Evolutionary conservation across 1,140 invertebrate genomes (phyloP).

Genomic region (Eriosoma lanigerum): DNA sequence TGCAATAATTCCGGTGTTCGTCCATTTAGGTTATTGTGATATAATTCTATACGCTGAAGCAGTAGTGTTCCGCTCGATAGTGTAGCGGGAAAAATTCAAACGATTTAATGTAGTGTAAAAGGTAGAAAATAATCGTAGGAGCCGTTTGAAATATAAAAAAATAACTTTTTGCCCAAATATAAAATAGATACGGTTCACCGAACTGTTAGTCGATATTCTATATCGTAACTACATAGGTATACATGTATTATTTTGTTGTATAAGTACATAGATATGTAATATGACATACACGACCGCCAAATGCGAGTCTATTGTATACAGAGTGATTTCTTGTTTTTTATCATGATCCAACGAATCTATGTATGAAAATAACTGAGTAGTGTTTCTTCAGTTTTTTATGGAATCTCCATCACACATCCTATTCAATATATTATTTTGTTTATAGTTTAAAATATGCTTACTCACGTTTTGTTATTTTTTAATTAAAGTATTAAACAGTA

Average conservation of each 20-base stretch:
- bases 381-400: too few relatives aligned
- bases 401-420: too few relatives aligned
- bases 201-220: slow-evolving; percentile 30
- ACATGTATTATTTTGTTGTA: not conserved
- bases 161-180: slow-evolving; percentile 10
- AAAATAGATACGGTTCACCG: slow-evolving; percentile 24
- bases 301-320: not conserved
- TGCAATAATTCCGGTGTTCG: not conserved
- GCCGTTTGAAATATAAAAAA: not conserved
- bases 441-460: too few relatives aligned
- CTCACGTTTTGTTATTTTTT: too few relatives aligned
- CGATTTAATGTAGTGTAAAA: slow-evolving; percentile 38
- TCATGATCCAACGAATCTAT: too few relatives aligned
- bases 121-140: slow-evolving; percentile 18
- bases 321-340: too few relatives aligned
- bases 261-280: not conserved
- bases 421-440: too few relatives aligned
- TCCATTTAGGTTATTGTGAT: slow-evolving; percentile 25
- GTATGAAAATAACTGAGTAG: too few relatives aligned
- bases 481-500: too few relatives aligned
- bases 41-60: not conserved
- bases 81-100: not conserved
- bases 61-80: not conserved
- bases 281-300: not conserved
- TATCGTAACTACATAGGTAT: not conserved